phyloP scores from a whole-genome alignment of 2,113 vertebrate species.

The Thalassarche chlororhynchos region DNA sequence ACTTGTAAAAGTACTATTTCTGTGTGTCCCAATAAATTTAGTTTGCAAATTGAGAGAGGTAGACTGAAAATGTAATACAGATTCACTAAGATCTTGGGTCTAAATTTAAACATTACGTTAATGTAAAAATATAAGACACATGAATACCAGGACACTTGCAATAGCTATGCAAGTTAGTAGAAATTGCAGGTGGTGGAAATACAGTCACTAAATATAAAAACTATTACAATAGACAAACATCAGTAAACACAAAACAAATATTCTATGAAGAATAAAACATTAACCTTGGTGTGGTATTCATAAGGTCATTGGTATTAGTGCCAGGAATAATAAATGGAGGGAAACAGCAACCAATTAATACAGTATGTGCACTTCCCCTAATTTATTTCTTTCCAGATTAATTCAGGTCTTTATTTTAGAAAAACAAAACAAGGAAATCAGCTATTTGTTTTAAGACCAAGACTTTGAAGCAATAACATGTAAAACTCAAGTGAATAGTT shows the following conservation, averaged over 20 bases:
- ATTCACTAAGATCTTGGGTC: background rate
- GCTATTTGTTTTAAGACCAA: background rate
- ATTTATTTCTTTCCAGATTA: background rate
- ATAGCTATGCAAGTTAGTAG: background rate
- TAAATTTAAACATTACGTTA: background rate
- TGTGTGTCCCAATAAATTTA: background rate
- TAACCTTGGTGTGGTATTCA: background rate
- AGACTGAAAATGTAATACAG: background rate
- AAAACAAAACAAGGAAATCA: slow-evolving; percentile 34
- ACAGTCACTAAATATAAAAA: background rate
- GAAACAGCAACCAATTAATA: background rate
- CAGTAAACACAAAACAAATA: background rate
- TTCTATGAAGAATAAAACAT: background rate
- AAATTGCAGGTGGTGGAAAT: background rate
- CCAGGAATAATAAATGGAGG: background rate
- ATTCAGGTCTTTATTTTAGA: background rate
- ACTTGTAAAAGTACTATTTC: background rate
- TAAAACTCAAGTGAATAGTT: background rate
- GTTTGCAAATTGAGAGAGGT: background rate
- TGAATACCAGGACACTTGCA: background rate
- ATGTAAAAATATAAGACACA: background rate
- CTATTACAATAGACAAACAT: background rate
- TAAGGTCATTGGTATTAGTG: background rate
- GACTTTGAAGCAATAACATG: background rate
- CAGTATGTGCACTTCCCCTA: background rate